A percentile compares a stretch with the other conserved stretches of the same genome.
Evolutionary conservation across 2,888 invertebrate genomes (phyloP).

Genomic region (Stenodera caucasica): DNA sequence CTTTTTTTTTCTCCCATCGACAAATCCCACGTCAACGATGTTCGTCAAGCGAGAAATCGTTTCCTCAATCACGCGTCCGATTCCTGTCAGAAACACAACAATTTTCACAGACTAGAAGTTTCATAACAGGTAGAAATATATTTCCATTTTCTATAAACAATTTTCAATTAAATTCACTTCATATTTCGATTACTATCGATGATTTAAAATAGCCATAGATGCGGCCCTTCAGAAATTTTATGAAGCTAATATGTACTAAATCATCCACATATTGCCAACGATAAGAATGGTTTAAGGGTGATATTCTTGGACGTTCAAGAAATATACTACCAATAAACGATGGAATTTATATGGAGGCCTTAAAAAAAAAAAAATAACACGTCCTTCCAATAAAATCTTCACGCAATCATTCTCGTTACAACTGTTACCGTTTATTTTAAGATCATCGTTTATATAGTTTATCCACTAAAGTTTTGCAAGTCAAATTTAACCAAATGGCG

Average conservation of each 20-base stretch:
- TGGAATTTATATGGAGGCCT: constrained; percentile 19
- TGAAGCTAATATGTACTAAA: constrained; percentile 35
- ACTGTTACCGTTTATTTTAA: background rate
- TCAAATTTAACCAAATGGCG: constrained; percentile 1
- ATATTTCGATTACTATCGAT: constrained; percentile 20
- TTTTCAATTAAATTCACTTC: constrained; percentile 7
- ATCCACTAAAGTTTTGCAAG: background rate
- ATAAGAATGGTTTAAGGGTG: constrained; percentile 39
- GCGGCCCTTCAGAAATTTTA: constrained; percentile 31
- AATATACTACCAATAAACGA: background rate
- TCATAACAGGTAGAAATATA: constrained; percentile 1
- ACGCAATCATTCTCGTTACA: background rate
- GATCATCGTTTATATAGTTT: background rate
- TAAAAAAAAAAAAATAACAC: background rate
- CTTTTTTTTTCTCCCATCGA: no score
- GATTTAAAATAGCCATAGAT: constrained; percentile 25
- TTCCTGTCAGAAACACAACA: constrained; percentile 1
- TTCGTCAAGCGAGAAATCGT: constrained; percentile 9
- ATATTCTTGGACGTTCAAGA: constrained; percentile 23
- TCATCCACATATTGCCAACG: constrained; percentile 37
- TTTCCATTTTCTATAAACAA: background rate
- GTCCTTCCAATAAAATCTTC: constrained; percentile 4
- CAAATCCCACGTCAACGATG: constrained; percentile 10
- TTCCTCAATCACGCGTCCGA: constrained; percentile 9
- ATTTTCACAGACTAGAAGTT: background rate